Percentiles rank a stretch among this genome's conserved stretches.
Conservation (phyloP, 2,797 vertebrate species). For the Ctenopoma multispine region DNA sequence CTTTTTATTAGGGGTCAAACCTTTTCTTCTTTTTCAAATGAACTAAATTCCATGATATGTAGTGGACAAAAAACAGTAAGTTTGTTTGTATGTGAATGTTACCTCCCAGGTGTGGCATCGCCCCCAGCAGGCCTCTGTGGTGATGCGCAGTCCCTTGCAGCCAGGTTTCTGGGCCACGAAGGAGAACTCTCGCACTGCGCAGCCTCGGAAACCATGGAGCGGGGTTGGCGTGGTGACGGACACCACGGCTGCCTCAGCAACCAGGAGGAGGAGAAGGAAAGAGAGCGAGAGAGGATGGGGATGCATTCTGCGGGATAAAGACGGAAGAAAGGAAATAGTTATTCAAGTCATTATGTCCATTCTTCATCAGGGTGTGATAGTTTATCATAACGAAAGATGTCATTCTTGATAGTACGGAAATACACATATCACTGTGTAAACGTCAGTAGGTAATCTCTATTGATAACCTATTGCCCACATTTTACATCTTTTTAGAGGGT, state of each 20-base stretch:
- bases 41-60: background rate
- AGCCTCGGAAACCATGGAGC: slow-evolving; percentile 80
- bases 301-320: slow-evolving; percentile 66
- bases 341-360: background rate
- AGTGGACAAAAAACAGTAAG: background rate
- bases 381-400: background rate
- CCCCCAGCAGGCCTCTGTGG: slow-evolving; percentile 85
- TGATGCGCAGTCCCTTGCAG: slow-evolving; percentile 77
- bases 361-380: background rate
- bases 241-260: slow-evolving; percentile 47
- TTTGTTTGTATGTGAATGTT: background rate
- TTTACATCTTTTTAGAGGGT: background rate
- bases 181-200: slow-evolving; percentile 82
- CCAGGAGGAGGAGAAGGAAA: slow-evolving; percentile 64
- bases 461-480: background rate
- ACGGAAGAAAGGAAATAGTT: background rate
- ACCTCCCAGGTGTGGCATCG: slow-evolving; percentile 87
- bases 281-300: slow-evolving; percentile 32
- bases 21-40: background rate
- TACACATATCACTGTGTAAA: background rate
- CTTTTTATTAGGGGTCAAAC: too few species aligned
- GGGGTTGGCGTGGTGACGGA: slow-evolving; percentile 56
- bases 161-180: slow-evolving; percentile 84
- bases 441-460: background rate
- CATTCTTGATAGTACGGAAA: background rate